Evolutionary conservation across 2,797 vertebrate species (phyloP).

Genomic region (Poecilia picta): DNA sequence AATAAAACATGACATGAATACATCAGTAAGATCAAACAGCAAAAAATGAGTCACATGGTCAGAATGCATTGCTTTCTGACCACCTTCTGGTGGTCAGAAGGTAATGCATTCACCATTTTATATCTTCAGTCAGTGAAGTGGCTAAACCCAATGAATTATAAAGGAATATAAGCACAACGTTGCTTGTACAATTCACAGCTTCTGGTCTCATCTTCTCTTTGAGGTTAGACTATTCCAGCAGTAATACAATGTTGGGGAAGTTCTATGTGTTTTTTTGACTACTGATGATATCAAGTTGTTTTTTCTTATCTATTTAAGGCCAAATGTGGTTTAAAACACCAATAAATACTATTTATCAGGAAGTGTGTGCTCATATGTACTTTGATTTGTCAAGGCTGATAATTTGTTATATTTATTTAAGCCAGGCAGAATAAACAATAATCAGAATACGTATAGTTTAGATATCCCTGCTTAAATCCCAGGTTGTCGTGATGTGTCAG

Average conservation of each 20-base stretch:
- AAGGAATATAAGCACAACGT: background rate
- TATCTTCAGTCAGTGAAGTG: background rate
- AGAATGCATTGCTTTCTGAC: too few species aligned
- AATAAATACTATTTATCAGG: background rate
- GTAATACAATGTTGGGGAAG: background rate
- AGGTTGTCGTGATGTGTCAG: too few species aligned
- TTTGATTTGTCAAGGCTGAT: background rate
- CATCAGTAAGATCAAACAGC: background rate
- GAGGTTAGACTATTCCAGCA: background rate
- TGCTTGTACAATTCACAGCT: background rate
- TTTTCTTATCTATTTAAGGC: background rate
- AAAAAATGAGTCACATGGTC: background rate
- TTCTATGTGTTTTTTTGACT: background rate
- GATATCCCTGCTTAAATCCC: too few species aligned
- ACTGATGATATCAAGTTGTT: background rate
- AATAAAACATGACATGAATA: constrained; percentile 18
- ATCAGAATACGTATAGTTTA: too few species aligned
- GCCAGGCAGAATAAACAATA: background rate
- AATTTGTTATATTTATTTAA: background rate
- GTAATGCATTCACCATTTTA: background rate
- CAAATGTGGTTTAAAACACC: background rate
- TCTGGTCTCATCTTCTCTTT: background rate
- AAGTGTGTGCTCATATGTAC: background rate
- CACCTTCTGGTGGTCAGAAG: background rate
- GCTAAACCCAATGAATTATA: background rate